A percentile compares a stretch with the other conserved stretches of the same genome.
Evolutionary conservation across 2,113 vertebrate species (phyloP).

Genomic region (Tragulus kanchil): DNA sequence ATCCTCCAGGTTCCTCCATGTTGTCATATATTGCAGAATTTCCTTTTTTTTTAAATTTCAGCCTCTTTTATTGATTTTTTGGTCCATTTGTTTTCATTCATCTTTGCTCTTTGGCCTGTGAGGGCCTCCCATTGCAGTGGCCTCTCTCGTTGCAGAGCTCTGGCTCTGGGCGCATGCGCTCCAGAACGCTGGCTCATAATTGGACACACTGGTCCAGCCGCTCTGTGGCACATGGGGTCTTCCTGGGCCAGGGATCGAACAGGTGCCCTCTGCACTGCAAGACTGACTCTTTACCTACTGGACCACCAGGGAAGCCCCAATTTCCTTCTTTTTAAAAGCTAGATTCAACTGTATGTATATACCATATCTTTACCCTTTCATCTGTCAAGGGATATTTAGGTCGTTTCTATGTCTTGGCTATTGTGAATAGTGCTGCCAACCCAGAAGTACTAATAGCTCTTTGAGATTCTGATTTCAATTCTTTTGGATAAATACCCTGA

Average conservation of each 20-base stretch:
- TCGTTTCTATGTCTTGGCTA: not conserved
- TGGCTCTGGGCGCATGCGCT: too few species aligned
- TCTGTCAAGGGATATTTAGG: not conserved
- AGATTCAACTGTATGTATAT: not conserved
- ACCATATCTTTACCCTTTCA: not conserved
- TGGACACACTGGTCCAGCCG: too few species aligned
- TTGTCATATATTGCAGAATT: not conserved
- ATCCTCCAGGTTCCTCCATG: not conserved
- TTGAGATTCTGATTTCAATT: not conserved
- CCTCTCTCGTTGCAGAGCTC: too few species aligned
- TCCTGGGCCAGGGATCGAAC: too few species aligned
- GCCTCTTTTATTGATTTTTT: too few species aligned
- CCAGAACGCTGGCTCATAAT: too few species aligned
- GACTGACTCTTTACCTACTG: too few species aligned
- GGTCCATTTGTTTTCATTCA: too few species aligned
- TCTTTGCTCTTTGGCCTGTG: too few species aligned
- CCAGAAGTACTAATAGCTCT: not conserved
- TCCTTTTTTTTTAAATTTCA: not conserved
- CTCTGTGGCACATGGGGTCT: too few species aligned
- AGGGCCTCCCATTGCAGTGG: too few species aligned
- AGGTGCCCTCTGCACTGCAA: too few species aligned
- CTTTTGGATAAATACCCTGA: constrained; percentile 1
- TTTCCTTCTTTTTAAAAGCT: not conserved
- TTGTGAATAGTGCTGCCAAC: not conserved
- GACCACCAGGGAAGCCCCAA: not conserved